phyloP scores from a whole-genome alignment of 2,888 invertebrate genomes.

The Cyclophora albipunctata region DNA sequence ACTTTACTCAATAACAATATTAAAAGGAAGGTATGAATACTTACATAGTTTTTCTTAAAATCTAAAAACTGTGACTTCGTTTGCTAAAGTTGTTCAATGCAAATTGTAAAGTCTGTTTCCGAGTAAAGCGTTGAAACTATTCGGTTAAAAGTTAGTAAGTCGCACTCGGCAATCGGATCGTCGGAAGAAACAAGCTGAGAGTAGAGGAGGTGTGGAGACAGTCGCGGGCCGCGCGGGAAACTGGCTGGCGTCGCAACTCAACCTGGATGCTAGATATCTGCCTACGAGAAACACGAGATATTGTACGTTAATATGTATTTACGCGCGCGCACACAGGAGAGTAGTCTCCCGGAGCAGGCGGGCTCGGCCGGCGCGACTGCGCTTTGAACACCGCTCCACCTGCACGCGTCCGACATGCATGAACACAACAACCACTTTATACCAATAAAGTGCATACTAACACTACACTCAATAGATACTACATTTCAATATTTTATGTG shows the following conservation, averaged over 20 bases:
- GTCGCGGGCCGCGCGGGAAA: slow-evolving; percentile 4
- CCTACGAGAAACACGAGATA: slow-evolving; percentile 5
- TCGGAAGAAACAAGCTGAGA: not conserved
- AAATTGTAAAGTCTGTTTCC: not conserved
- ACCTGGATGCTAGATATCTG: slow-evolving; percentile 13
- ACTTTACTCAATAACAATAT: too few species aligned
- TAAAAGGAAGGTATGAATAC: too few species aligned
- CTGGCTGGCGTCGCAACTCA: slow-evolving; percentile 8
- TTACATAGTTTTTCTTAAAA: too few species aligned
- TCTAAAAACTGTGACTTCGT: too few species aligned
- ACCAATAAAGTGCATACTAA: not conserved
- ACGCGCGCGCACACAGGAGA: slow-evolving; percentile 11
- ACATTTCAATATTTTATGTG: not conserved
- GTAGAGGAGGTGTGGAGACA: not conserved
- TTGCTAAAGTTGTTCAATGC: not conserved
- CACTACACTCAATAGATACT: not conserved
- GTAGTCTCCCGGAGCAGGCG: slow-evolving; percentile 1
- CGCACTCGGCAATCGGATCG: not conserved
- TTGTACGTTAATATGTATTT: slow-evolving; percentile 4
- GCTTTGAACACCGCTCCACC: slow-evolving; percentile 19
- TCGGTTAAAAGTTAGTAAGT: not conserved
- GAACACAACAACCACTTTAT: not conserved
- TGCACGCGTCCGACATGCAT: not conserved
- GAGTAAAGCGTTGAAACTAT: not conserved
- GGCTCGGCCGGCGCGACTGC: slow-evolving; percentile 11